Evolutionary conservation across 2,888 invertebrate species (phyloP).

Genomic region (Apocheima hispidaria): DNA sequence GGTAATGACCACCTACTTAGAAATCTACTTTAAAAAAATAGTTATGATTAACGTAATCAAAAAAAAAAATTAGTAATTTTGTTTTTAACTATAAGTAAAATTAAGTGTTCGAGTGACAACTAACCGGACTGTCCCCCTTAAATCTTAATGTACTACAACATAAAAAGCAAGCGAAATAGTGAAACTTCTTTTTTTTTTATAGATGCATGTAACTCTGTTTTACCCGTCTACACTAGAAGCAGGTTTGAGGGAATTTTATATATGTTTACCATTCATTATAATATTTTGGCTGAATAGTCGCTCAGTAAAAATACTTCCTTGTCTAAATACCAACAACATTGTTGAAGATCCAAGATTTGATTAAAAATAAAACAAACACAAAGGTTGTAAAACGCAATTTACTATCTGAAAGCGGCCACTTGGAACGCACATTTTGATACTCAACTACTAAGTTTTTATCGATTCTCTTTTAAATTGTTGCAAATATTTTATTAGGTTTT

Average conservation of each 20-base stretch:
- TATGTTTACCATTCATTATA: neutral
- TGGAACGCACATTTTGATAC: conserved; percentile 72
- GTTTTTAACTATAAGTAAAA: too few species aligned
- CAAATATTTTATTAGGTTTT: conserved; percentile 83
- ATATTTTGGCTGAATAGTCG: neutral
- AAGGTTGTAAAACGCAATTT: conserved; percentile 76
- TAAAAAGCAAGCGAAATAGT: too few species aligned
- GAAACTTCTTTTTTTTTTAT: too few species aligned
- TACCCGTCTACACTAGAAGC: too few species aligned
- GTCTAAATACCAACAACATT: conserved; percentile 48
- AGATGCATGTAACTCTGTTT: too few species aligned
- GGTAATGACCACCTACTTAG: conserved; percentile 32
- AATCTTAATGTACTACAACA: too few species aligned
- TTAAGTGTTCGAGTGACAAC: too few species aligned
- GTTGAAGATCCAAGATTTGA: conserved; percentile 63
- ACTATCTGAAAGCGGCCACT: conserved; percentile 73
- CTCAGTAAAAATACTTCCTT: neutral
- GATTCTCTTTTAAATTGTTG: conserved; percentile 83
- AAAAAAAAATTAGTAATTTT: too few species aligned
- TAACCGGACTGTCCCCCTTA: too few species aligned
- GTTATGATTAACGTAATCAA: too few species aligned
- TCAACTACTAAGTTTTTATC: conserved; percentile 77
- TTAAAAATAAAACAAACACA: conserved; percentile 70
- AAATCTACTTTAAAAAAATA: neutral
- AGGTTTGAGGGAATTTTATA: neutral